Evolutionary conservation across 2,888 invertebrate species (phyloP).

Genomic region (Cheilosia urbana): DNA sequence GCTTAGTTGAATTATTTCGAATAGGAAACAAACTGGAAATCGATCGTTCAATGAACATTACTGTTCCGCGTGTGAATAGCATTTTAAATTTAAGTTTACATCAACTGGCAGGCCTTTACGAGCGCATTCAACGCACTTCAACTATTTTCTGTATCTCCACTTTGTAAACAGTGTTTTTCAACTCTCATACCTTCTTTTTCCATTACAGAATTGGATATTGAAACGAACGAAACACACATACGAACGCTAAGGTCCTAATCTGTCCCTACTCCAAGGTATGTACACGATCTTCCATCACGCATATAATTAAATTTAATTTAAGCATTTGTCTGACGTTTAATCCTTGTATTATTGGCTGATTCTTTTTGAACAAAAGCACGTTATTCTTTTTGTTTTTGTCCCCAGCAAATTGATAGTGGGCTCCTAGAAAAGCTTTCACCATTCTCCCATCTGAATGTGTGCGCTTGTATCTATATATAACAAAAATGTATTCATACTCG

Average conservation of each 20-base stretch:
- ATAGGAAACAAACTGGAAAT: too few species aligned
- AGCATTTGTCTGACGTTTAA: slow-evolving; percentile 12
- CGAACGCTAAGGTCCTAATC: slow-evolving; percentile 67
- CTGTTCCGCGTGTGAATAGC: too few species aligned
- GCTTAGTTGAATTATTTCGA: too few species aligned
- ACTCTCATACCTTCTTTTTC: background rate
- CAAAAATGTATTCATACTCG: slow-evolving; percentile 50
- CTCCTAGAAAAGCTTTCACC: slow-evolving; percentile 52
- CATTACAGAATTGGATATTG: slow-evolving; percentile 67
- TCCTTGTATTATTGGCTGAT: slow-evolving; percentile 17
- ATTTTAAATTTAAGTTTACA: too few species aligned
- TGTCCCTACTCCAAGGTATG: slow-evolving; percentile 63
- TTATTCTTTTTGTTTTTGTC: slow-evolving; percentile 11
- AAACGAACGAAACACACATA: slow-evolving; percentile 71
- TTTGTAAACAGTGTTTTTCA: background rate
- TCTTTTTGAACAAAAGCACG: slow-evolving; percentile 10
- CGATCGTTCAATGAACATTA: too few species aligned
- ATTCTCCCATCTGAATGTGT: background rate
- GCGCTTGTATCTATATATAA: slow-evolving; percentile 21
- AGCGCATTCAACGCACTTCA: too few species aligned
- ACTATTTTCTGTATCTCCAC: background rate
- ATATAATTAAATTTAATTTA: slow-evolving; percentile 39
- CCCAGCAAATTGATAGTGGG: slow-evolving; percentile 45
- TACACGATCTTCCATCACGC: background rate
- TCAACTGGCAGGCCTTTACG: too few species aligned